Percentiles rank a stretch among this genome's conserved stretches.
These are phyloP conservation scores for Canis aureus DNA, from an alignment of 2,113 vertebrate genomes.

Conservation along the genomic window DNA sequence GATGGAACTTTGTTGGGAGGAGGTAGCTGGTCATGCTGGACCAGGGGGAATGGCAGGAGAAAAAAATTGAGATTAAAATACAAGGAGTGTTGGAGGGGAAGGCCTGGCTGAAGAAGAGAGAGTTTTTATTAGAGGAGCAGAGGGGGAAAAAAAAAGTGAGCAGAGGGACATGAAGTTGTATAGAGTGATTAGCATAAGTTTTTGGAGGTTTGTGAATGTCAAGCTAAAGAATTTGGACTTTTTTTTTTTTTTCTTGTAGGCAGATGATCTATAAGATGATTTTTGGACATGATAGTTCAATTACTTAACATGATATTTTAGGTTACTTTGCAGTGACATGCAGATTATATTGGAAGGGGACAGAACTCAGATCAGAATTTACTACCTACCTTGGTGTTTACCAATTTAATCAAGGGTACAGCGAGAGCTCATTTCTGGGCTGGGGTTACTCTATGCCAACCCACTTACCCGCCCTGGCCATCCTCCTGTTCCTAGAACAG, in stretches of 20 bases:
- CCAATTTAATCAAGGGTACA: not conserved
- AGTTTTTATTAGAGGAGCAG: not conserved
- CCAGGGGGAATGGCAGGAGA: not conserved
- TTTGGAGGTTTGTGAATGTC: not conserved
- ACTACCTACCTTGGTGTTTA: not conserved
- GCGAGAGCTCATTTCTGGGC: not conserved
- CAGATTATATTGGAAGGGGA: not conserved
- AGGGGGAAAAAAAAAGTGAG: not conserved
- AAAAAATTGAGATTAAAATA: not conserved
- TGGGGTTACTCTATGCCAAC: not conserved
- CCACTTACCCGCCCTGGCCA: not conserved
- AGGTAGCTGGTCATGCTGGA: not conserved
- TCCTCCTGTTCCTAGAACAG: not conserved
- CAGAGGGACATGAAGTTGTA: not conserved
- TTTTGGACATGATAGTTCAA: conserved; percentile 46
- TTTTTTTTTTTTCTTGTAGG: not conserved
- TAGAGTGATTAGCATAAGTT: not conserved
- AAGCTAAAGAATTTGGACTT: conserved; percentile 9
- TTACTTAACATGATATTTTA: conserved; percentile 1
- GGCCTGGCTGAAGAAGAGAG: not conserved
- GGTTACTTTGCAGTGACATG: not conserved
- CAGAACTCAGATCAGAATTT: not conserved
- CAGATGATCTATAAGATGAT: not conserved
- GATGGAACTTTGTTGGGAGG: not conserved
- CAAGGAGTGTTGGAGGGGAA: not conserved